A percentile compares a stretch with the other conserved stretches of the same genome.
Conservation (phyloP, 2,888 invertebrate genomes). For the Ganaspis brasiliensis region DNA sequence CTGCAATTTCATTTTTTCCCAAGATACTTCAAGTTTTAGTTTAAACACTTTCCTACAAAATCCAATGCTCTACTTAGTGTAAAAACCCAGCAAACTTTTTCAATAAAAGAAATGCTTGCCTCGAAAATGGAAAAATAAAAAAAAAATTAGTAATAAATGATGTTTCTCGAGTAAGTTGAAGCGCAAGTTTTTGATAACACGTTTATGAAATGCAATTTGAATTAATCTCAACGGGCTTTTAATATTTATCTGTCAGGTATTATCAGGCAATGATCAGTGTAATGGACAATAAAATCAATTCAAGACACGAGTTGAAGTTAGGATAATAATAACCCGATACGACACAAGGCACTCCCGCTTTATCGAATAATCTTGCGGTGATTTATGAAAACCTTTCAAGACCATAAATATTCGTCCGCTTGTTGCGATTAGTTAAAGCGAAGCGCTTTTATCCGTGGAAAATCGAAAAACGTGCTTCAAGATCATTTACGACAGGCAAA, state of each 20-base stretch:
- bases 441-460: neutral
- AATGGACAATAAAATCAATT: slow-evolving; percentile 12
- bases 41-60: too few species aligned
- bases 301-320: slow-evolving; percentile 5
- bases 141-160: too few species aligned
- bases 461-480: neutral
- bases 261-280: neutral
- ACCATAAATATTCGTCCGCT: slow-evolving; percentile 20
- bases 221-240: neutral
- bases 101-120: too few species aligned
- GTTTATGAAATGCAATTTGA: neutral
- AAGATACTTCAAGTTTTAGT: too few species aligned
- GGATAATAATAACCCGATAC: slow-evolving; percentile 28
- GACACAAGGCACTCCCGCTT: slow-evolving; percentile 19
- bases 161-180: too few species aligned
- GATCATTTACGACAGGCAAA: neutral
- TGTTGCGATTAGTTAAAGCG: slow-evolving; percentile 6
- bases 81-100: too few species aligned
- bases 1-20: too few species aligned
- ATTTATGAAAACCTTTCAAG: slow-evolving; percentile 38
- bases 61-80: too few species aligned
- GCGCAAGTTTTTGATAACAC: neutral
- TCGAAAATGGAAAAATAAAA: too few species aligned
- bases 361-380: slow-evolving; percentile 24
- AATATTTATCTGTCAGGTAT: neutral